These are phyloP conservation scores for Meloidogyne exigua DNA, from an alignment of 1,140 invertebrate species.

Conservation along the genomic window DNA sequence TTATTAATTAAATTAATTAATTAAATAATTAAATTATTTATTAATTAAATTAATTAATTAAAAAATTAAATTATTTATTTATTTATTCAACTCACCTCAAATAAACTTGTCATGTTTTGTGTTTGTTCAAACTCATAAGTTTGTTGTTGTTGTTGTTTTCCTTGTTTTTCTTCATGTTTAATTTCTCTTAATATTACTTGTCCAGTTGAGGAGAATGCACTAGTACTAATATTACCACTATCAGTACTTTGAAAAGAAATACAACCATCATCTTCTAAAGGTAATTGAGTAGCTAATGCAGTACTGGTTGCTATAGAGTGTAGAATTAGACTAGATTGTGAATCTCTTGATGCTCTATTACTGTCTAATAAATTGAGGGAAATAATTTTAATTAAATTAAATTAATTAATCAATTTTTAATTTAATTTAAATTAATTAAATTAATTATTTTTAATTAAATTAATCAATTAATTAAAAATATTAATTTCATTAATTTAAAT, in stretches of 20 bases:
- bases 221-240: background rate
- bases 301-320: background rate
- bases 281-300: background rate
- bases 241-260: background rate
- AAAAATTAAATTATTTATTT: background rate
- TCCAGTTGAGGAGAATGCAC: background rate
- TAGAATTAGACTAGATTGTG: conserved; percentile 20
- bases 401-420: too few species aligned
- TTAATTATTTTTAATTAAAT: too few species aligned
- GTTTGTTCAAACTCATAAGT: background rate
- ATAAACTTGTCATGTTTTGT: background rate
- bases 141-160: background rate
- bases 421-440: too few species aligned
- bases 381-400: background rate
- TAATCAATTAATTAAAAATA: too few species aligned
- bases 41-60: too few species aligned
- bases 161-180: background rate
- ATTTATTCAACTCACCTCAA: background rate
- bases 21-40: too few species aligned
- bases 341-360: conserved; percentile 18
- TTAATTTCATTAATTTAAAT: too few species aligned
- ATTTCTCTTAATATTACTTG: background rate
- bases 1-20: too few species aligned
- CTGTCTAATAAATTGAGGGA: background rate
- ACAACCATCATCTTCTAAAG: background rate